Conservation (phyloP, 2,113 vertebrate genomes). For the Larimichthys polyactis region DNA sequence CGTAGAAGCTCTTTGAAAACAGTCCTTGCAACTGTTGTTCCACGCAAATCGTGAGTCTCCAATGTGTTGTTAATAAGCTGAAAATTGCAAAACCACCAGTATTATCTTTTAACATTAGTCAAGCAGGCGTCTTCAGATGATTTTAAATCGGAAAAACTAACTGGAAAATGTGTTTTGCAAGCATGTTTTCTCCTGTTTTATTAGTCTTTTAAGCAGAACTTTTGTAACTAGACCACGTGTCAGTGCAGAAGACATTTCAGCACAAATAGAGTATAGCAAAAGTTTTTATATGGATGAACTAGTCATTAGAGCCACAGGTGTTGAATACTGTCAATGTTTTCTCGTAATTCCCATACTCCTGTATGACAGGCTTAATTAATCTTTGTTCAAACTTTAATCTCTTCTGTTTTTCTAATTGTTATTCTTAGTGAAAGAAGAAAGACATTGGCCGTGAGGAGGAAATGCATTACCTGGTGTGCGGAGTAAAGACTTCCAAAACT, state of each 20-base stretch:
- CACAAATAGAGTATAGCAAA: background rate
- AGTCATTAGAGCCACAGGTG: background rate
- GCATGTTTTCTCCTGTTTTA: background rate
- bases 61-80: conserved; percentile 5
- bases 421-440: conserved; percentile 56
- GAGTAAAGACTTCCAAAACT: conserved; percentile 58
- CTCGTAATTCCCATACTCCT: background rate
- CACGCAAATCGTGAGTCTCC: background rate
- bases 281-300: background rate
- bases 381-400: background rate
- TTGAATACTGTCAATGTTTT: background rate
- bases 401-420: background rate
- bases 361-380: background rate
- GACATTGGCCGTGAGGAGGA: conserved; percentile 74
- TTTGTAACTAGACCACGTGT: background rate
- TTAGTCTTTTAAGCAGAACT: background rate
- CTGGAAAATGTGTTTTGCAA: background rate
- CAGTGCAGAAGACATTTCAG: background rate
- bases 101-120: background rate
- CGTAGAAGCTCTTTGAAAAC: background rate
- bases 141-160: background rate
- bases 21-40: background rate
- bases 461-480: conserved; percentile 57
- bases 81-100: background rate
- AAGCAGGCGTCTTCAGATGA: background rate